These are phyloP conservation scores for Rhincodon typus DNA, from an alignment of 2,797 vertebrate species.

Conservation along the genomic window DNA sequence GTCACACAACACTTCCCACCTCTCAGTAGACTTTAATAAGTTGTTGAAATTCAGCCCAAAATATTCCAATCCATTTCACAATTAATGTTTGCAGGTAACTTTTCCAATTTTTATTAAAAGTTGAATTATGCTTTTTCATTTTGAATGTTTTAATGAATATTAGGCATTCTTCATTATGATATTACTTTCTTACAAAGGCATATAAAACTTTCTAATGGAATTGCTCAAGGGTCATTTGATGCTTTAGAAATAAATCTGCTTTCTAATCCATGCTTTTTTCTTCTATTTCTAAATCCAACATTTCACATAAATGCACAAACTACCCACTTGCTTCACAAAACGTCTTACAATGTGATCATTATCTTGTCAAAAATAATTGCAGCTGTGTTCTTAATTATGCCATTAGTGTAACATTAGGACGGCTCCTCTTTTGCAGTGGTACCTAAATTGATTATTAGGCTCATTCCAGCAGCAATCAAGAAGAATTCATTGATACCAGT, in stretches of 20 bases:
- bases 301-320: background rate
- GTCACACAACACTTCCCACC: background rate
- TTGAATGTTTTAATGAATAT: background rate
- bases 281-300: background rate
- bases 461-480: background rate
- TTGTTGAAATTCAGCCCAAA: background rate
- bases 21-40: background rate
- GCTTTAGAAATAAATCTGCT: background rate
- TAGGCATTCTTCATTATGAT: background rate
- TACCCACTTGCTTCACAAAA: background rate
- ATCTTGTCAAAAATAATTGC: constrained; percentile 11
- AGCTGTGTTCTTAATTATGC: constrained; percentile 6
- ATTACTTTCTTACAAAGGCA: background rate
- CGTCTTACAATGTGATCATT: background rate
- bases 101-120: background rate
- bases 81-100: background rate
- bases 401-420: background rate
- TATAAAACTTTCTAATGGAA: background rate
- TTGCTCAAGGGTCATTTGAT: background rate
- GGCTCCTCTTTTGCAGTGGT: background rate
- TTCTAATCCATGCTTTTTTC: background rate
- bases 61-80: background rate
- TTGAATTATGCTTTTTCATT: background rate
- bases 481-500: background rate
- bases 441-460: background rate